phyloP scores from a whole-genome alignment of 92 coral and sea anemone genomes.

The Micromussa lordhowensis region DNA sequence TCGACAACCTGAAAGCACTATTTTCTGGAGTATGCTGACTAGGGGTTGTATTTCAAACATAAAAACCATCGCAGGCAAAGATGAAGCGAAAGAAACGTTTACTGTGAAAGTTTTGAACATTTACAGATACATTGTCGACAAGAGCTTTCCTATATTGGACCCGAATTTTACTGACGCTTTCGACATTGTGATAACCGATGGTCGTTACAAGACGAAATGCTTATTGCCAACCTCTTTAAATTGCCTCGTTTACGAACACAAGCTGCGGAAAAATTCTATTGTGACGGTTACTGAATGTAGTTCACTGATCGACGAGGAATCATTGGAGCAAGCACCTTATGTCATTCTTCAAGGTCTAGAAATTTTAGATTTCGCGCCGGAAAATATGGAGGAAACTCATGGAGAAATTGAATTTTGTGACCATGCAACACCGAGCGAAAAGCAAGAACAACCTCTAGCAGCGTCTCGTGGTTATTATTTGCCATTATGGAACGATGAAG shows the following conservation, averaged over 20 bases:
- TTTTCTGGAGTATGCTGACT: constrained; percentile 1
- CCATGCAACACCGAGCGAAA: constrained; percentile 51
- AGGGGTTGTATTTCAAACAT: constrained; percentile 56
- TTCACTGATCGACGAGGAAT: constrained; percentile 48
- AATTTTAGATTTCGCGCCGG: constrained; percentile 34
- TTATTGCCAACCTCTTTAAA: constrained; percentile 54
- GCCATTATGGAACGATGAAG: constrained; percentile 71
- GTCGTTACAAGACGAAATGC: constrained; percentile 63
- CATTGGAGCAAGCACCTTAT: constrained; percentile 30
- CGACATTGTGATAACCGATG: constrained; percentile 67
- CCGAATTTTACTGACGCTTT: constrained; percentile 53
- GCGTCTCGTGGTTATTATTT: constrained; percentile 63
- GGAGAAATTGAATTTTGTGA: constrained; percentile 24
- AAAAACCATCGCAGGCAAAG: constrained; percentile 24
- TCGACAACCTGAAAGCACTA: background rate
- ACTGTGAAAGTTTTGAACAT: constrained; percentile 45
- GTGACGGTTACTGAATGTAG: constrained; percentile 49
- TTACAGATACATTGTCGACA: constrained; percentile 60
- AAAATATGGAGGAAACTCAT: background rate
- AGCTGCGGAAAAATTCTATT: constrained; percentile 32
- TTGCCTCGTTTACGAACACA: constrained; percentile 47
- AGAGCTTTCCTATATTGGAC: constrained; percentile 34
- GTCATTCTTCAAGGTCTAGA: constrained; percentile 57
- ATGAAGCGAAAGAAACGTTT: constrained; percentile 30
- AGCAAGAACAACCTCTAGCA: constrained; percentile 44